Evolutionary conservation across 2,797 vertebrate species (phyloP).

Genomic region (Cossypha heuglini): DNA sequence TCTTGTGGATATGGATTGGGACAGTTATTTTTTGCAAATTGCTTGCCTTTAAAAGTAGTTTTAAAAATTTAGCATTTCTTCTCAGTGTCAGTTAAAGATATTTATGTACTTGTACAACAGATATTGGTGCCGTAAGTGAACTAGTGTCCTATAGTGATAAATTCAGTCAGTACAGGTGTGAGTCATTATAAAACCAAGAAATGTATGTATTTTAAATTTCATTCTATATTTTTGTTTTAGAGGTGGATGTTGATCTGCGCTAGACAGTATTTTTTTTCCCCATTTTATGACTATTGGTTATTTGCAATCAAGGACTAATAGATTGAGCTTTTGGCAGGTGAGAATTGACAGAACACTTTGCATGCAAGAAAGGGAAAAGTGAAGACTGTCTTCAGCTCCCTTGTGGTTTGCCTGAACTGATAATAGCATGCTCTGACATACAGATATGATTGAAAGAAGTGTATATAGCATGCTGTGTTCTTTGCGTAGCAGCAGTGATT

Average conservation of each 20-base stretch:
- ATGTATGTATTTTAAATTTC: background rate
- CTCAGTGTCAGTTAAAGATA: background rate
- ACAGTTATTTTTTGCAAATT: background rate
- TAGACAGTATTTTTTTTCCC: background rate
- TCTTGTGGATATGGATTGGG: background rate
- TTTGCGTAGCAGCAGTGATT: constrained; percentile 68
- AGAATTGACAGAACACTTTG: background rate
- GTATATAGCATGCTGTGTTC: background rate
- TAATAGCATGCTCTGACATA: constrained; percentile 19
- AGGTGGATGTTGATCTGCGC: background rate
- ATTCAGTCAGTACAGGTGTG: background rate
- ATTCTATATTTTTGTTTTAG: background rate
- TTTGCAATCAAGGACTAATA: background rate
- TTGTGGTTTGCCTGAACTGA: constrained; percentile 60
- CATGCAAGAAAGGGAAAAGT: background rate
- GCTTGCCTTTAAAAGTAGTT: background rate
- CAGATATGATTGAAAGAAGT: constrained; percentile 42
- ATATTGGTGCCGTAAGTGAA: background rate
- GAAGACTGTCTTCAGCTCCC: constrained; percentile 37
- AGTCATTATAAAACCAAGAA: background rate
- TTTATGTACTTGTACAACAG: background rate
- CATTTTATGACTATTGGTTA: background rate
- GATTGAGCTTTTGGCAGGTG: background rate
- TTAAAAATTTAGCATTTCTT: background rate
- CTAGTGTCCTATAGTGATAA: background rate